Evolutionary conservation across 2,888 invertebrate genomes (phyloP).

Genomic region (Eupithecia pulchellata): DNA sequence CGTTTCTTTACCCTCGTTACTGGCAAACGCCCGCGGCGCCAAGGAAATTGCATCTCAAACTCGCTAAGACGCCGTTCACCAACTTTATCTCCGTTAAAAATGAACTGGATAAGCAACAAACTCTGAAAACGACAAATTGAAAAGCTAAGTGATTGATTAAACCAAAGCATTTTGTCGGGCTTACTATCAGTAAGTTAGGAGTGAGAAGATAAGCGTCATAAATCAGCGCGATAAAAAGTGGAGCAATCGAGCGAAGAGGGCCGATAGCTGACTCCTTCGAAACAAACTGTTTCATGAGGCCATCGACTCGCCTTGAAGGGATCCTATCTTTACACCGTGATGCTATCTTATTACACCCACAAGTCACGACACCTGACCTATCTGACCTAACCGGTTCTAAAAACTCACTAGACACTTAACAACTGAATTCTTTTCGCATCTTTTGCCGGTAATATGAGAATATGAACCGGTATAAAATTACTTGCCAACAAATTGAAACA

Average conservation of each 20-base stretch:
- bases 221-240: slow-evolving; percentile 74
- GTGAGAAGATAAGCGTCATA: slow-evolving; percentile 69
- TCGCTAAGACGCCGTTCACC: slow-evolving; percentile 24
- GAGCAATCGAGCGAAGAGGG: slow-evolving; percentile 49
- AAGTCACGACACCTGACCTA: slow-evolving; percentile 28
- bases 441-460: not conserved
- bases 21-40: slow-evolving; percentile 4
- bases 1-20: not conserved
- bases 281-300: slow-evolving; percentile 41
- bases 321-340: slow-evolving; percentile 38
- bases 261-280: slow-evolving; percentile 44
- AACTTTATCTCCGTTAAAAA: slow-evolving; percentile 48
- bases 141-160: slow-evolving; percentile 73
- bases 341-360: slow-evolving; percentile 31
- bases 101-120: slow-evolving; percentile 45
- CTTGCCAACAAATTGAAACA: slow-evolving; percentile 38
- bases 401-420: not conserved
- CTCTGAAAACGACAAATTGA: slow-evolving; percentile 57
- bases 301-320: slow-evolving; percentile 40
- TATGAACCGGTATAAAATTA: slow-evolving; percentile 22
- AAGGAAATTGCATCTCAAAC: slow-evolving; percentile 35
- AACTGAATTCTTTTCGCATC: not conserved
- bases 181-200: slow-evolving; percentile 62
- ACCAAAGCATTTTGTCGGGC: slow-evolving; percentile 64
- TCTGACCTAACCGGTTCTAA: slow-evolving; percentile 3